Conservation (phyloP, 2,797 vertebrate species). For the Mus spretus region DNA sequence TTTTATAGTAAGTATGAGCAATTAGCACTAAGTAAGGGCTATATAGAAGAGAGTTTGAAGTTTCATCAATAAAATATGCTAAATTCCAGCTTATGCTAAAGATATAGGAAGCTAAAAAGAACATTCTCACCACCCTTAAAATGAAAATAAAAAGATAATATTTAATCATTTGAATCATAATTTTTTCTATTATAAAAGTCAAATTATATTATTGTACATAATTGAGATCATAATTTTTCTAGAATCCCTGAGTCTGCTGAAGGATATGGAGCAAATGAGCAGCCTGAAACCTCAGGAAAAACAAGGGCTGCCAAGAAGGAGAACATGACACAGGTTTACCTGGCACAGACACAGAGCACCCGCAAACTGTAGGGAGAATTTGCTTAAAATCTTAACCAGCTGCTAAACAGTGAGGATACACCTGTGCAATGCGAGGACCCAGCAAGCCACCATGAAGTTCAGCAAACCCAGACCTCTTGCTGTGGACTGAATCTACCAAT, state of each 20-base stretch:
- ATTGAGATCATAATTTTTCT: slow-evolving; percentile 28
- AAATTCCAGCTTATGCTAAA: not conserved
- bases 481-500: not conserved
- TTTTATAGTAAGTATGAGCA: slow-evolving; percentile 47
- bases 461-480: not conserved
- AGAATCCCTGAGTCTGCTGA: not conserved
- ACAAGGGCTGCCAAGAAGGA: not conserved
- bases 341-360: not conserved
- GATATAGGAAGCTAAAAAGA: not conserved
- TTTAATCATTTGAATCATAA: slow-evolving; percentile 40
- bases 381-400: not conserved
- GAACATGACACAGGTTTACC: not conserved
- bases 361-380: not conserved
- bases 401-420: not conserved
- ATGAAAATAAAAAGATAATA: slow-evolving; percentile 27
- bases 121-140: not conserved
- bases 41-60: slow-evolving; percentile 39
- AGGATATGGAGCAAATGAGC: not conserved
- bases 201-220: not conserved
- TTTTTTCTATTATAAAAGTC: slow-evolving; percentile 20
- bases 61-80: slow-evolving; percentile 38
- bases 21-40: not conserved
- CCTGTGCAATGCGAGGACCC: not conserved
- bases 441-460: not conserved
- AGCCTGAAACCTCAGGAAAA: not conserved